These are phyloP conservation scores for Zenarchopterus dispar DNA, from an alignment of 2,797 vertebrate genomes.

Conservation along the genomic window DNA sequence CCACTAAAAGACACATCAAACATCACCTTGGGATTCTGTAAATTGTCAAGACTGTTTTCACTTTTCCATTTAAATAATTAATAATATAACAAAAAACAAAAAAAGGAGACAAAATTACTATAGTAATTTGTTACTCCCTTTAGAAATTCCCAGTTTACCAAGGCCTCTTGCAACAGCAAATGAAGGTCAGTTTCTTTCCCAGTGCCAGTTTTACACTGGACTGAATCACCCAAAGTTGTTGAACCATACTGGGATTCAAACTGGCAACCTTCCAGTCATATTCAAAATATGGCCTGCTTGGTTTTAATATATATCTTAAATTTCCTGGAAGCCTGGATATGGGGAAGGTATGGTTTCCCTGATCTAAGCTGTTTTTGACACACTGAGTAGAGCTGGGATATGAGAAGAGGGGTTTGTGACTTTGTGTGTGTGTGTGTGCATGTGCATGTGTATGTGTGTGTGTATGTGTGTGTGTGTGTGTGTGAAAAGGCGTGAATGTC, in stretches of 20 bases:
- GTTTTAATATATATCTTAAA: constrained; percentile 64
- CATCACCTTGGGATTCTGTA: no score
- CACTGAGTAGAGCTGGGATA: constrained; percentile 60
- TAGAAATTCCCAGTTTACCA: no score
- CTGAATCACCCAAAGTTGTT: constrained; percentile 25
- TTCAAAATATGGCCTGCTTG: constrained; percentile 42
- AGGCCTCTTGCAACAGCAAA: no score
- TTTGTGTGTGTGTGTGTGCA: not conserved
- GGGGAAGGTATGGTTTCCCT: constrained; percentile 70
- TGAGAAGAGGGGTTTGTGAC: constrained; percentile 18
- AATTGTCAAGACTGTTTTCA: no score
- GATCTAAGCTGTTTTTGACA: constrained; percentile 73
- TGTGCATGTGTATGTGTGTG: not conserved
- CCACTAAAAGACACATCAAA: no score
- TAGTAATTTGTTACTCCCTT: no score
- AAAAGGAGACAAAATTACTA: no score
- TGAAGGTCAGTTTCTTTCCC: no score
- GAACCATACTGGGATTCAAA: constrained; percentile 31
- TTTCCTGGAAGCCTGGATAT: constrained; percentile 62
- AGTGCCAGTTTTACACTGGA: constrained; percentile 1
- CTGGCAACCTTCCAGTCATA: constrained; percentile 40
- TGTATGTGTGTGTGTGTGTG: constrained; percentile 6
- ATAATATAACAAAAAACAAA: no score
- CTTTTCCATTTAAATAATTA: no score
- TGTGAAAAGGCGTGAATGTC: not conserved